Conservation (phyloP, 2,888 invertebrate genomes). For the Trichopoda pennipes region DNA sequence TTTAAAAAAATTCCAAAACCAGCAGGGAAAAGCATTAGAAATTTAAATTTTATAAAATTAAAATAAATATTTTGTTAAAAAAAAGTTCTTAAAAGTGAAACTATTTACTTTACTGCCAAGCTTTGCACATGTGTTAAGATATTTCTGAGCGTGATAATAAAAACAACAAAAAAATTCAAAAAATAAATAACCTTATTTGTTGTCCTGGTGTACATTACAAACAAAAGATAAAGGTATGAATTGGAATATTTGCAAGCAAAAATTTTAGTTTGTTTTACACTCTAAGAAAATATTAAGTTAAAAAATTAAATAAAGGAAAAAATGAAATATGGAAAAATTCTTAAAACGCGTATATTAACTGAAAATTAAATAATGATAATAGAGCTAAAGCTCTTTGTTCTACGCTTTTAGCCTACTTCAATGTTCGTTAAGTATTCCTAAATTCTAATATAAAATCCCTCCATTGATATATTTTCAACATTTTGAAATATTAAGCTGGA, state of each 20-base stretch:
- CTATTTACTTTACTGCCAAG: conserved; percentile 9
- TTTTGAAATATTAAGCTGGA: too few species aligned
- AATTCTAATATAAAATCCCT: too few species aligned
- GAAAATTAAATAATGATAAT: too few species aligned
- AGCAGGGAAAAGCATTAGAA: conserved; percentile 9
- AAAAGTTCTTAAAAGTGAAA: conserved; percentile 11
- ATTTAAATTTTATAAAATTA: neutral
- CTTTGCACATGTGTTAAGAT: neutral
- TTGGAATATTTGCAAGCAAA: neutral
- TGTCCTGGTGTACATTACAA: conserved; percentile 14
- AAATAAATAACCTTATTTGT: conserved; percentile 15
- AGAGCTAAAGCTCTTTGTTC: too few species aligned
- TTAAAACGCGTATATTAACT: too few species aligned
- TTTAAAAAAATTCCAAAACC: conserved; percentile 6
- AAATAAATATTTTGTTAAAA: neutral
- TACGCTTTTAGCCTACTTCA: too few species aligned
- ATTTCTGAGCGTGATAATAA: conserved; percentile 38
- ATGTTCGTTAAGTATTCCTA: too few species aligned
- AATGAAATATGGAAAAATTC: too few species aligned
- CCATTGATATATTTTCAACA: too few species aligned
- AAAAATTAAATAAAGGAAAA: neutral
- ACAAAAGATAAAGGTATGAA: conserved; percentile 18
- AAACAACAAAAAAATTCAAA: conserved; percentile 3
- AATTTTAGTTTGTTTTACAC: neutral
- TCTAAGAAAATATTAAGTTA: neutral